Conservation (phyloP, 2,888 invertebrate genomes). For the Azorinus chamasolen region DNA sequence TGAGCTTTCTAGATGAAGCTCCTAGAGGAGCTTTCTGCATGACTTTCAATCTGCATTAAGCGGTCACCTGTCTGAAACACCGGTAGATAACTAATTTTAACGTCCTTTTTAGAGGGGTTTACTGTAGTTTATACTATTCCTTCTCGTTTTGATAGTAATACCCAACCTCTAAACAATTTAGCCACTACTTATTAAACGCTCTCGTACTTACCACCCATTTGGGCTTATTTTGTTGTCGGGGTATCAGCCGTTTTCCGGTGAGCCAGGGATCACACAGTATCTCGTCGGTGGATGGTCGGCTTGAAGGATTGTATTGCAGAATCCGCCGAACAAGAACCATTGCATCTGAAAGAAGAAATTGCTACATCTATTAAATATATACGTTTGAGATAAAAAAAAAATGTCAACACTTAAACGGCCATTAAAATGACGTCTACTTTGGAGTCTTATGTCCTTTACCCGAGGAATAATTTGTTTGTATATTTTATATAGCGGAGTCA, state of each 20-base stretch:
- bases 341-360: slow-evolving; percentile 55
- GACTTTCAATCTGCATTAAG: too few relatives aligned
- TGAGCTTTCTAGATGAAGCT: too few relatives aligned
- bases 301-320: slow-evolving; percentile 67
- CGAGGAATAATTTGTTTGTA: not conserved
- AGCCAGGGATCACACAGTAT: slow-evolving; percentile 70
- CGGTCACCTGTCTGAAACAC: too few relatives aligned
- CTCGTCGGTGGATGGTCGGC: slow-evolving; percentile 59
- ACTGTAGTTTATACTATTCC: too few relatives aligned
- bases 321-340: slow-evolving; percentile 70
- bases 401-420: not conserved
- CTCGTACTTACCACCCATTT: slow-evolving; percentile 66
- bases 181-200: too few relatives aligned
- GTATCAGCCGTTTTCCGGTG: slow-evolving; percentile 70
- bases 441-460: not conserved
- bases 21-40: too few relatives aligned
- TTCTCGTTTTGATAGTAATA: too few relatives aligned
- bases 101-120: too few relatives aligned
- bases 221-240: slow-evolving; percentile 62
- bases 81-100: too few relatives aligned
- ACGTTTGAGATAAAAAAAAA: too few relatives aligned
- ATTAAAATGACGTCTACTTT: not conserved
- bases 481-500: not conserved
- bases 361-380: too few relatives aligned
- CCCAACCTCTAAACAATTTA: not conserved